phyloP scores from a whole-genome alignment of 1,140 invertebrate species.

The Mya arenaria region DNA sequence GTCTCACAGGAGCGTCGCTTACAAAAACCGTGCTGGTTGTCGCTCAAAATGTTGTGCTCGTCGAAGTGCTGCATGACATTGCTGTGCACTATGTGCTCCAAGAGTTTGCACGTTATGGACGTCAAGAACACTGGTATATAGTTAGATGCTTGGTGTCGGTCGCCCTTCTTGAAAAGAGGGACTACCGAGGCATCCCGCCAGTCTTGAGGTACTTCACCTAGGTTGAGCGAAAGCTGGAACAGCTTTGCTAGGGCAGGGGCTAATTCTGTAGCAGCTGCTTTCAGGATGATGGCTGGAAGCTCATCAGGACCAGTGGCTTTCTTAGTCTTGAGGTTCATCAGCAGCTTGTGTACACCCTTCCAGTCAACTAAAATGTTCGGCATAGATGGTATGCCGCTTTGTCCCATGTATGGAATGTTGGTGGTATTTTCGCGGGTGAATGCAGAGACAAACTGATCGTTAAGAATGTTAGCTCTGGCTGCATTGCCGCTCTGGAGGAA shows the following conservation, averaged over 20 bases:
- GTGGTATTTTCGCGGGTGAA: slow-evolving; percentile 10
- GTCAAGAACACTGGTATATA: slow-evolving; percentile 53
- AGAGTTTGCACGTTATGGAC: slow-evolving; percentile 37
- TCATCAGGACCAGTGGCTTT: slow-evolving; percentile 12
- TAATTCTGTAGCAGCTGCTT: slow-evolving; percentile 2
- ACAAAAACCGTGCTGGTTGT: background rate
- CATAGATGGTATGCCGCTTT: background rate
- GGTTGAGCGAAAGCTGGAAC: slow-evolving; percentile 22
- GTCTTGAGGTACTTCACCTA: slow-evolving; percentile 9
- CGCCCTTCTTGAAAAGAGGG: slow-evolving; percentile 56
- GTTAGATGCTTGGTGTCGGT: slow-evolving; percentile 37
- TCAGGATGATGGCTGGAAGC: slow-evolving; percentile 11
- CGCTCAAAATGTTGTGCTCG: too few relatives aligned
- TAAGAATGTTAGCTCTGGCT: slow-evolving; percentile 35
- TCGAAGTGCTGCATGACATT: slow-evolving; percentile 38
- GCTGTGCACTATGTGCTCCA: slow-evolving; percentile 38
- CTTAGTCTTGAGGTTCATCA: background rate
- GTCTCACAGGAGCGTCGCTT: background rate
- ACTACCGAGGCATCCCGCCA: slow-evolving; percentile 22
- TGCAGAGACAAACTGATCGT: slow-evolving; percentile 34
- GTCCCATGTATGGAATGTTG: slow-evolving; percentile 3
- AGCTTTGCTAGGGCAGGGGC: background rate
- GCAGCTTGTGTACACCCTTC: slow-evolving; percentile 23
- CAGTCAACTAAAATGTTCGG: background rate
- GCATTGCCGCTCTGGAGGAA: slow-evolving; percentile 28